Evolutionary conservation across 2,797 vertebrate genomes (phyloP).

Genomic region (Liasis olivaceus): DNA sequence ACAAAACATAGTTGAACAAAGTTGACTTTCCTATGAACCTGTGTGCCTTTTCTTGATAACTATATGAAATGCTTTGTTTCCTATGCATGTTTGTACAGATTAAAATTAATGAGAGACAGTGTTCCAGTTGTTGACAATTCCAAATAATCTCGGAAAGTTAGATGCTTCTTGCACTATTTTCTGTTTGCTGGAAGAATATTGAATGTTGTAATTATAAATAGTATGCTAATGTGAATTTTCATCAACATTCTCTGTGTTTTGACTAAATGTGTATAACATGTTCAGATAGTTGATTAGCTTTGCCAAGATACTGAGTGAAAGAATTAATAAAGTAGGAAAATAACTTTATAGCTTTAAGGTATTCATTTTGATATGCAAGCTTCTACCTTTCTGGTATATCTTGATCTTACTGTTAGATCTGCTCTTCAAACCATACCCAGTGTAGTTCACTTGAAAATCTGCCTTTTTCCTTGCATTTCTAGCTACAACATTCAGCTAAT

Average conservation of each 20-base stretch:
- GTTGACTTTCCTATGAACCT: background rate
- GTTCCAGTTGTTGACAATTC: background rate
- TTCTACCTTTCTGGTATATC: background rate
- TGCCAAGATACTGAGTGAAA: background rate
- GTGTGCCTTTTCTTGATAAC: background rate
- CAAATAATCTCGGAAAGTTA: slow-evolving; percentile 3
- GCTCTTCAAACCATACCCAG: background rate
- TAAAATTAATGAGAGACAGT: background rate
- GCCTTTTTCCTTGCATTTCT: background rate
- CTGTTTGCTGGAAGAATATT: background rate
- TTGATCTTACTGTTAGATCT: background rate
- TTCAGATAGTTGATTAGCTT: background rate
- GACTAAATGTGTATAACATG: background rate
- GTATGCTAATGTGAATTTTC: background rate
- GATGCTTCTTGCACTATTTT: background rate
- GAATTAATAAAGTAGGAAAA: background rate
- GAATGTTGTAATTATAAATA: background rate
- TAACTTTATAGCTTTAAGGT: background rate
- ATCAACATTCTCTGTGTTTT: background rate
- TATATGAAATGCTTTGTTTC: background rate
- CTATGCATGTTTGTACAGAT: background rate
- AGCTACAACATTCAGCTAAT: background rate
- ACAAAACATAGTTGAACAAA: background rate
- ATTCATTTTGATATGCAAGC: background rate
- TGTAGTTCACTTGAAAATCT: background rate